Evolutionary conservation across 2,113 vertebrate genomes (phyloP).

Genomic region (Himantopus leucocephalus): DNA sequence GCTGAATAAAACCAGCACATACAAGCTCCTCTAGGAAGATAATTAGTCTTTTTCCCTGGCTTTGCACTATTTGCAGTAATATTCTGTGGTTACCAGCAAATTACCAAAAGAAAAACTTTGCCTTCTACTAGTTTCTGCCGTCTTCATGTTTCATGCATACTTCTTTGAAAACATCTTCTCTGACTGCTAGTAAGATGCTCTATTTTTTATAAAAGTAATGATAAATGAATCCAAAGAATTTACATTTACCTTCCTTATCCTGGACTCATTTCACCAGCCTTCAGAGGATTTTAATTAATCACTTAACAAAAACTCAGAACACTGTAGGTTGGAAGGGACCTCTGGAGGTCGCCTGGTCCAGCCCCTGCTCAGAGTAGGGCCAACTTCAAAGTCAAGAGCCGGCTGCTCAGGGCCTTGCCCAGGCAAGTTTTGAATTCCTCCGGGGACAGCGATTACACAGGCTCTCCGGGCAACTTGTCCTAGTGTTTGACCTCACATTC

Average conservation of each 20-base stretch:
- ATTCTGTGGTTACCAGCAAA: background rate
- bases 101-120: background rate
- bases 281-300: conserved; percentile 3
- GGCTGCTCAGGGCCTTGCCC: background rate
- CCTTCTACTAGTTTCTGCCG: background rate
- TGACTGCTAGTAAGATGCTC: background rate
- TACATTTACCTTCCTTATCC: background rate
- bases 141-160: background rate
- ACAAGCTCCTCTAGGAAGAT: background rate
- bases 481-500: conserved; percentile 20
- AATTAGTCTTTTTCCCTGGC: background rate
- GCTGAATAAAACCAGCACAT: background rate
- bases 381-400: background rate
- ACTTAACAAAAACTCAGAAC: background rate
- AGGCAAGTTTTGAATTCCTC: conserved; percentile 33
- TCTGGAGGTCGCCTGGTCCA: background rate
- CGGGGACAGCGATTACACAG: background rate
- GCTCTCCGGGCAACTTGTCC: background rate
- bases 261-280: background rate
- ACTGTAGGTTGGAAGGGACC: background rate
- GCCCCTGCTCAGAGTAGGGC: background rate
- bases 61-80: background rate
- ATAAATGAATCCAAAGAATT: background rate
- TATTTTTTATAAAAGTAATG: background rate
- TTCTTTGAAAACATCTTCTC: background rate